These are phyloP conservation scores for Drosophila greeni DNA, from an alignment of 2,888 invertebrate species.

Conservation along the genomic window DNA sequence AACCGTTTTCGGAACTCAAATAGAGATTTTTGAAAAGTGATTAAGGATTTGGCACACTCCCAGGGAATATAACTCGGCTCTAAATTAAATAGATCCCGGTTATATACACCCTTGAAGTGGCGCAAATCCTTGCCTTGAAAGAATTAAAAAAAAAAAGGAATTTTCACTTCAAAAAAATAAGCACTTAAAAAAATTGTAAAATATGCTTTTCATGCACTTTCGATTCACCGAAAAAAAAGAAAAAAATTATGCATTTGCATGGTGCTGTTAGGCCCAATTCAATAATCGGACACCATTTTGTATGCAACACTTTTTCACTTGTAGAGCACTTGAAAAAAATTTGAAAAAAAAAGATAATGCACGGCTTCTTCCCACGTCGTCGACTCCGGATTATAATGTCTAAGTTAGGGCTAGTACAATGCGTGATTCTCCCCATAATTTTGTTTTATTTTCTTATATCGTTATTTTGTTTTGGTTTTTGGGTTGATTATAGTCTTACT, in stretches of 20 bases:
- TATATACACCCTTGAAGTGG: constrained; percentile 3
- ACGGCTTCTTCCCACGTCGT: constrained; percentile 31
- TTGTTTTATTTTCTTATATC: not conserved
- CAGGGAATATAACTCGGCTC: constrained; percentile 5
- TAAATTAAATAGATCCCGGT: constrained; percentile 7
- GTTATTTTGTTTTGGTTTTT: constrained; percentile 12
- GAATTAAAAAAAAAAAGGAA: constrained; percentile 11
- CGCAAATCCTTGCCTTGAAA: constrained; percentile 18
- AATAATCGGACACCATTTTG: constrained; percentile 26
- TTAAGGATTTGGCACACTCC: not conserved
- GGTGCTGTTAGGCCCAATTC: constrained; percentile 8
- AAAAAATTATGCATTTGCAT: constrained; percentile 31
- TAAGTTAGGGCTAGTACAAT: constrained; percentile 26
- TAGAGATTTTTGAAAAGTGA: constrained; percentile 2
- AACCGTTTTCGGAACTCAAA: not conserved
- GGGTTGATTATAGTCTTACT: constrained; percentile 49
- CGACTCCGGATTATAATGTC: constrained; percentile 21
- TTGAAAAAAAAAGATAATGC: constrained; percentile 1
- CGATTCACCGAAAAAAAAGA: constrained; percentile 36
- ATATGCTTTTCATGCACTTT: constrained; percentile 23
- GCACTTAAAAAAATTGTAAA: constrained; percentile 9
- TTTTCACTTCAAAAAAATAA: constrained; percentile 23
- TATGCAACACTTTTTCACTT: constrained; percentile 22
- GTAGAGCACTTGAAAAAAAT: constrained; percentile 39
- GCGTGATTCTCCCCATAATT: constrained; percentile 19